Evolutionary conservation across 2,797 vertebrate genomes (phyloP).

Genomic region (Manis javanica): DNA sequence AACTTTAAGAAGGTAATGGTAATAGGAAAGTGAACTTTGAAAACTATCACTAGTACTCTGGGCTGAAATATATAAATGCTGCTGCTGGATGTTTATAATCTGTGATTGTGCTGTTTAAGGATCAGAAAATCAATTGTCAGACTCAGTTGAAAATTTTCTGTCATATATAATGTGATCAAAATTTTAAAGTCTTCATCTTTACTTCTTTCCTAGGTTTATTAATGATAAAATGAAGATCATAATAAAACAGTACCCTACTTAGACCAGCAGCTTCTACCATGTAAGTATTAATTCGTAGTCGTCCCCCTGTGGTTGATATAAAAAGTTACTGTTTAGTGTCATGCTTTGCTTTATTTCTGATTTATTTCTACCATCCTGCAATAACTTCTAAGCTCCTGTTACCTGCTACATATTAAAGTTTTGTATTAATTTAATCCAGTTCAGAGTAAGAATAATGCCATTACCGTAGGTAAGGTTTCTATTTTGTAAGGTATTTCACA

Average conservation of each 20-base stretch:
- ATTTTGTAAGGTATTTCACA: slow-evolving; percentile 45
- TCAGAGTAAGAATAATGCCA: slow-evolving; percentile 41
- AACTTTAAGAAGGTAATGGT: neutral
- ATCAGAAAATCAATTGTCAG: slow-evolving; percentile 35
- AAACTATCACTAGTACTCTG: neutral
- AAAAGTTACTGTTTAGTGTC: neutral
- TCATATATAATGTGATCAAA: slow-evolving; percentile 17
- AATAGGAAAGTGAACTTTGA: slow-evolving; percentile 55
- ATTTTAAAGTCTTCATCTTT: slow-evolving; percentile 58
- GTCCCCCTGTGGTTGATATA: no score
- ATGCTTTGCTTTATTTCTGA: slow-evolving; percentile 60
- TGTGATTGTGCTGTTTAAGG: slow-evolving; percentile 16
- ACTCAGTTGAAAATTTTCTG: slow-evolving; percentile 52
- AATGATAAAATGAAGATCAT: slow-evolving; percentile 62
- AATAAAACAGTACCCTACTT: slow-evolving; percentile 38
- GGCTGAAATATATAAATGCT: slow-evolving; percentile 9
- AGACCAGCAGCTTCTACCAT: slow-evolving; percentile 41
- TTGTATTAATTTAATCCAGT: slow-evolving; percentile 53
- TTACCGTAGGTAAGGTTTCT: slow-evolving; percentile 47
- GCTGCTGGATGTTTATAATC: neutral
- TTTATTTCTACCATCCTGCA: neutral
- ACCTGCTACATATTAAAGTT: neutral
- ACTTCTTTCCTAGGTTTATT: slow-evolving; percentile 72
- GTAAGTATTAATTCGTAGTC: slow-evolving; percentile 70
- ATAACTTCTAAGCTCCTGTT: neutral